Evolutionary conservation across 2,888 invertebrate genomes (phyloP), one percentile per base, ranked within the genome.

Genomic region (Polietes domitor): DNA sequence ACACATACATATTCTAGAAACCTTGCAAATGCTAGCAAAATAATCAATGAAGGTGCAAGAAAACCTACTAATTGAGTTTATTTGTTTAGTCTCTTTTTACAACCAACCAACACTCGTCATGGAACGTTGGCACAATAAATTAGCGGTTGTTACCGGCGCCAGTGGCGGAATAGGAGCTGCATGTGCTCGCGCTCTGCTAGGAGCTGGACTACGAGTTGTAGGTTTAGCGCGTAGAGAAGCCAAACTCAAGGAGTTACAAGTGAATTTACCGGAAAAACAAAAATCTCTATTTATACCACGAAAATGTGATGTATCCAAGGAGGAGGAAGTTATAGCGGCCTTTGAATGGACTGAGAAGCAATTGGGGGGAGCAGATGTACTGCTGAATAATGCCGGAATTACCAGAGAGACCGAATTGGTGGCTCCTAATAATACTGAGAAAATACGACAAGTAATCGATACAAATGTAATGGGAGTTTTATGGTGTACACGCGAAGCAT

Each of bases 121-220:
- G 93, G 94, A 95, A 70, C 93, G 94, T 63, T 95, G 95, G 95
- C 88, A 89, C 1, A 94, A 94, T 74, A 94, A 94, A 88, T 93
- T 94, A 0, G 95, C 94, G 0, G 92, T 95, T 26, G 94, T 95
- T 53, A 95, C 95, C 0, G 95, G 95, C 0, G 94, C 94, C 5
- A 95, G 95, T 89, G 92, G 93, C 0, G 95, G 95, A 0, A 95
- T 95, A 82, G 95, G 94, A n/a, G 93, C 93, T 0, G 93, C 93
- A 0, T 92, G 93, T 76, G 91, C 91, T 1, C 88, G 89, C 53
- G 91, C 92, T 32, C 89, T 94, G 72, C 92, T 93, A 0, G 89
- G 89, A 26, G 91, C 92, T n/a, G 95, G 94, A 1, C 86, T 95
- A 83, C 92, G 92, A 58, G 95, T 95, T 0, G 92, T 94, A 0